Evolutionary conservation across 2,113 vertebrate genomes (phyloP).

Genomic region (Candoia aspera): DNA sequence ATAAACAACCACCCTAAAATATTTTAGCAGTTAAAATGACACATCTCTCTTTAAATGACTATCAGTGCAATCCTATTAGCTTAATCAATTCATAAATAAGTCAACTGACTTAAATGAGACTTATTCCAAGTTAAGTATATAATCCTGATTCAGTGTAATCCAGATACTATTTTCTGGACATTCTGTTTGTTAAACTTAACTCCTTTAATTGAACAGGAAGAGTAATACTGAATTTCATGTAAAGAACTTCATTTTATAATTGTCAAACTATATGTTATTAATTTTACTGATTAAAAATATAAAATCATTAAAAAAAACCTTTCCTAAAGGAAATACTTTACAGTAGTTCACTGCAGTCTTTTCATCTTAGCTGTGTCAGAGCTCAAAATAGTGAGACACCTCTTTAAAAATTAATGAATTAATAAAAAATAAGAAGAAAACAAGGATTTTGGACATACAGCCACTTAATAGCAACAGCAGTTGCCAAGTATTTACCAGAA

Average conservation of each 20-base stretch:
- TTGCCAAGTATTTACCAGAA: too few relatives aligned
- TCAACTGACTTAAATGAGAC: too few relatives aligned
- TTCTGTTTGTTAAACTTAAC: not conserved
- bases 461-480: conserved; percentile 20
- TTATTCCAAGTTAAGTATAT: too few relatives aligned
- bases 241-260: too few relatives aligned
- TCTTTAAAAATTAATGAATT: conserved; percentile 44
- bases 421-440: conserved; percentile 50
- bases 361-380: conserved; percentile 31
- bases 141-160: too few relatives aligned
- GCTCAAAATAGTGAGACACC: conserved; percentile 38
- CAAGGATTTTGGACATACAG: conserved; percentile 40
- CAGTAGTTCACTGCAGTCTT: not conserved
- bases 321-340: not conserved
- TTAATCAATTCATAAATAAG: too few relatives aligned
- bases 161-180: not conserved
- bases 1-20: not conserved
- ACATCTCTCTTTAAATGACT: not conserved
- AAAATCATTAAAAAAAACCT: not conserved
- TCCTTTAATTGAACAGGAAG: not conserved
- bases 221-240: not conserved
- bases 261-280: not conserved
- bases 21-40: not conserved
- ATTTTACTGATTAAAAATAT: not conserved
- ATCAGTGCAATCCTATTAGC: too few relatives aligned